These are phyloP conservation scores for Tricholaema leucomelas DNA, from an alignment of 2,113 vertebrate species.

Conservation along the genomic window DNA sequence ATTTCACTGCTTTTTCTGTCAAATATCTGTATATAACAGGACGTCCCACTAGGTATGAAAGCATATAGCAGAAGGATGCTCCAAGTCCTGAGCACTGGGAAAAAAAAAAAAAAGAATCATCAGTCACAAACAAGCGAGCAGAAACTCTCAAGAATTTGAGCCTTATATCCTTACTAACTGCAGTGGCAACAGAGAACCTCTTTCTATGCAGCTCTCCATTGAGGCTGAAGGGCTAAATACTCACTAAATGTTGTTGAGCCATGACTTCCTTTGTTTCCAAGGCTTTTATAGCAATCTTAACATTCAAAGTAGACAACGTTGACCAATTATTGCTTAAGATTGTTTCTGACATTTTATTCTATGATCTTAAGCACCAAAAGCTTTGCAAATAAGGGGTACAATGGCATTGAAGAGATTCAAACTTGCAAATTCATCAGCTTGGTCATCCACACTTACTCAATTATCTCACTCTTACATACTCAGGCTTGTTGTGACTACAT, in stretches of 20 bases:
- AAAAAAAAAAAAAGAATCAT: background rate
- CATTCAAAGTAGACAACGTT: background rate
- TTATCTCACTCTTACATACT: background rate
- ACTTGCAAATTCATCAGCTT: background rate
- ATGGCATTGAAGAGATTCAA: background rate
- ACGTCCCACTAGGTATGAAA: conserved; percentile 95
- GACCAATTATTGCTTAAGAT: background rate
- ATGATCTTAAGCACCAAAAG: background rate
- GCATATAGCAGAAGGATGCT: conserved; percentile 96
- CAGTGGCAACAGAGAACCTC: background rate
- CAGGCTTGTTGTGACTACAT: background rate
- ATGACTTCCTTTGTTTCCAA: background rate
- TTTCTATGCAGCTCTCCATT: background rate
- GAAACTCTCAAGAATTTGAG: background rate
- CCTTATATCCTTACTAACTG: background rate
- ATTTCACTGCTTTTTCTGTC: conserved; percentile 92
- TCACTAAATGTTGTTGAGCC: background rate
- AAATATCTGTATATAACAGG: conserved; percentile 96
- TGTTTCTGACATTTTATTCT: background rate
- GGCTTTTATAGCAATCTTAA: background rate
- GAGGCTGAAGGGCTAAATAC: background rate
- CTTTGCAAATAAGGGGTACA: background rate
- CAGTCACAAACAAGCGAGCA: background rate
- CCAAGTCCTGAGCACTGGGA: conserved; percentile 94
- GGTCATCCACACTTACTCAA: background rate